phyloP scores from a whole-genome alignment of 1,140 invertebrate species.

The Dendroctonus ponderosae region DNA sequence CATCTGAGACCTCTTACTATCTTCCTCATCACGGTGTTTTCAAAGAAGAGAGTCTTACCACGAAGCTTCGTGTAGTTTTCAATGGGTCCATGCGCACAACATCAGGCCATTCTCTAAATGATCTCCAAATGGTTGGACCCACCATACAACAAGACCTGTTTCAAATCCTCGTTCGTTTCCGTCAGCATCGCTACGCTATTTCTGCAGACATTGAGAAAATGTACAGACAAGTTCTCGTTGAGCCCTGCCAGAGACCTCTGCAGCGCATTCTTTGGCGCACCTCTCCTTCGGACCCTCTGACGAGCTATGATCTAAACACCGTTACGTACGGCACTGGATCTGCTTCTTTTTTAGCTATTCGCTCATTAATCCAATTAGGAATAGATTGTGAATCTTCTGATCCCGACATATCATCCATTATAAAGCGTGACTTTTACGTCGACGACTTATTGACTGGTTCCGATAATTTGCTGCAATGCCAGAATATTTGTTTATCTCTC shows the following conservation, averaged over 20 bases:
- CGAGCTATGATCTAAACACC: slow-evolving; percentile 25
- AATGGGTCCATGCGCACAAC: slow-evolving; percentile 17
- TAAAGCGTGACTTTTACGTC: slow-evolving; percentile 51
- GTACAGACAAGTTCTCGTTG: slow-evolving; percentile 45
- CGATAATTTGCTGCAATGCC: slow-evolving; percentile 32
- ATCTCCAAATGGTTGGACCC: slow-evolving; percentile 43
- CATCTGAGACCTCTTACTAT: slow-evolving; percentile 39
- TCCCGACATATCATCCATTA: slow-evolving; percentile 38
- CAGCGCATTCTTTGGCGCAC: slow-evolving; percentile 43
- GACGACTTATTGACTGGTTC: slow-evolving; percentile 52
- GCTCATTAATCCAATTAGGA: slow-evolving; percentile 44
- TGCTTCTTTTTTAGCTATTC: slow-evolving; percentile 46
- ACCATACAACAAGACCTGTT: slow-evolving; percentile 38
- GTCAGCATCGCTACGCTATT: slow-evolving; percentile 42
- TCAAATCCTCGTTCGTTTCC: not conserved
- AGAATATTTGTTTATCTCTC: slow-evolving; percentile 32
- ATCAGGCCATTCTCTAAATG: slow-evolving; percentile 27
- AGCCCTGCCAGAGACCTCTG: slow-evolving; percentile 37
- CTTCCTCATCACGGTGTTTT: slow-evolving; percentile 52
- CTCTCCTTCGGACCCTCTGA: slow-evolving; percentile 4
- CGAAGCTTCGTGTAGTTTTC: slow-evolving; percentile 35
- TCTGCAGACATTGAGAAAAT: slow-evolving; percentile 50
- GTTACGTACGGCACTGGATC: slow-evolving; percentile 45
- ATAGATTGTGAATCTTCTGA: slow-evolving; percentile 33
- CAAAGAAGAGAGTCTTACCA: slow-evolving; percentile 36